These are phyloP conservation scores for Drosophila subobscura DNA, from an alignment of 1,140 invertebrate genomes.

Conservation along the genomic window DNA sequence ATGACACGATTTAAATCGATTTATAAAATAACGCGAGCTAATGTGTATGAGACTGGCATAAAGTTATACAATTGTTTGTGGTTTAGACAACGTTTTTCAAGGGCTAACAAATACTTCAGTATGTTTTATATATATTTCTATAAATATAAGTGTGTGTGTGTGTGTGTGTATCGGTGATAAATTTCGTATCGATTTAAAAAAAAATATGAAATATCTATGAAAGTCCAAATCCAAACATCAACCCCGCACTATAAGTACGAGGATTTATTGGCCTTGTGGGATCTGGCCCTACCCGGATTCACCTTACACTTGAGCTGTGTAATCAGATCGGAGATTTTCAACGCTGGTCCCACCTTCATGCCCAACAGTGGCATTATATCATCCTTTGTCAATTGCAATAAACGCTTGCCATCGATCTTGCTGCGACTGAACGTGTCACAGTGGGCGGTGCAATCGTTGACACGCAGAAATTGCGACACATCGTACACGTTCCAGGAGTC, in stretches of 20 bases:
- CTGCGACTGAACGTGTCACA: conserved; percentile 90
- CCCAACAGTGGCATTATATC: conserved; percentile 94
- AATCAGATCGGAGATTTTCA: conserved; percentile 96
- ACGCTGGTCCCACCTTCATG: conserved; percentile 96
- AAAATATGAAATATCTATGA: conserved; percentile 16
- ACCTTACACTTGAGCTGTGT: conserved; percentile 89
- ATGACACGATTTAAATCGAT: conserved; percentile 46
- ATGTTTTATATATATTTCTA: conserved; percentile 43
- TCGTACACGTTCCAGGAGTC: conserved; percentile 92
- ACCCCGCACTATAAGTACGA: conserved; percentile 80
- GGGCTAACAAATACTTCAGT: conserved; percentile 75
- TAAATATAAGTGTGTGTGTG: conserved; percentile 53
- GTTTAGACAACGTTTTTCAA: conserved; percentile 75
- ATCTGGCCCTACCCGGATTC: conserved; percentile 78
- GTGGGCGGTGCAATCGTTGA: conserved; percentile 95
- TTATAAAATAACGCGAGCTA: conserved; percentile 64
- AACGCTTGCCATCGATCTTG: conserved; percentile 91
- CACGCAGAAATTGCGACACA: conserved; percentile 93
- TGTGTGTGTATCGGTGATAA: conserved; percentile 58
- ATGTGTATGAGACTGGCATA: conserved; percentile 57
- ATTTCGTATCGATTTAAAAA: conserved; percentile 49
- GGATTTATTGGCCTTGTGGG: conserved; percentile 80
- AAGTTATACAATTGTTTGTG: conserved; percentile 71
- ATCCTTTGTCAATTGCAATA: conserved; percentile 93
- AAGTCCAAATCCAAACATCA: not conserved